These are phyloP conservation scores for Actenoides hombroni DNA, from an alignment of 2,113 vertebrate species.

Conservation along the genomic window DNA sequence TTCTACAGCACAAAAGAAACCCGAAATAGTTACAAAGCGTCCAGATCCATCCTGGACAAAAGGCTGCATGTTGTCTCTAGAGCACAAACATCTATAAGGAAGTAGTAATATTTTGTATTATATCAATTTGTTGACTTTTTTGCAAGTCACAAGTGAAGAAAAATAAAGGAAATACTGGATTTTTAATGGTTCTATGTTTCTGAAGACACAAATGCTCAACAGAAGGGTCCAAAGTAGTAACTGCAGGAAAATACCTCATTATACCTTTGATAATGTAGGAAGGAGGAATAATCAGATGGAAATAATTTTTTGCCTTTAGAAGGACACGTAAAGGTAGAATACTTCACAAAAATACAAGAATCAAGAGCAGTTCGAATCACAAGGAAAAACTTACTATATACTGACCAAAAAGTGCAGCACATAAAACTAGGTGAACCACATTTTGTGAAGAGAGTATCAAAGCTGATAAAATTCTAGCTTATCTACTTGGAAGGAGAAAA, in stretches of 20 bases:
- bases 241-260: neutral
- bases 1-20: neutral
- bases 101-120: neutral
- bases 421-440: neutral
- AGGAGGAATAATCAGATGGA: neutral
- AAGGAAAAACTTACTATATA: neutral
- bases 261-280: neutral
- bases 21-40: slow-evolving; percentile 21
- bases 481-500: neutral
- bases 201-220: neutral
- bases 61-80: neutral
- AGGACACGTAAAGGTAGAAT: neutral
- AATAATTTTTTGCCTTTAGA: neutral
- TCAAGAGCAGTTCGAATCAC: neutral
- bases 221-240: neutral
- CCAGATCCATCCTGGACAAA: neutral
- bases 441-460: neutral
- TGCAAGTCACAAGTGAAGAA: neutral
- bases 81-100: neutral
- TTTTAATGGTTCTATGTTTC: neutral
- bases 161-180: neutral
- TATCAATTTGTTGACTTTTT: neutral
- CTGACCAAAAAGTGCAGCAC: neutral
- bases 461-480: neutral
- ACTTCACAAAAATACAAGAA: neutral